These are phyloP conservation scores for Amblyornis subalaris DNA, from an alignment of 2,113 vertebrate genomes.

Conservation along the genomic window DNA sequence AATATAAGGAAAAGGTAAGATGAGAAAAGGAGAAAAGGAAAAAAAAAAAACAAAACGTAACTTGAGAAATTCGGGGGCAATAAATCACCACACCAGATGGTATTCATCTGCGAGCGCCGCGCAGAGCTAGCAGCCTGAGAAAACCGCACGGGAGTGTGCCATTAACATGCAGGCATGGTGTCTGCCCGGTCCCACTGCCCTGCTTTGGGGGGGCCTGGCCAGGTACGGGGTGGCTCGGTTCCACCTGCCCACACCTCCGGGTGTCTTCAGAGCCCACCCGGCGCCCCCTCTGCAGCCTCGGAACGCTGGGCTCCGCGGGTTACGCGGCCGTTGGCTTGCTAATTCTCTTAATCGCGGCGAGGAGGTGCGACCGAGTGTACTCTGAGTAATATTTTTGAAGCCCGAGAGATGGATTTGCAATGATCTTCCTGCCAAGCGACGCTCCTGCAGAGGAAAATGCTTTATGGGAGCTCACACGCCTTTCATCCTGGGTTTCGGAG, in stretches of 20 bases:
- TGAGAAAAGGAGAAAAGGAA: background rate
- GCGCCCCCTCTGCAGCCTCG: background rate
- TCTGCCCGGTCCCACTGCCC: background rate
- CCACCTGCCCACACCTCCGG: background rate
- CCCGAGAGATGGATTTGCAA: background rate
- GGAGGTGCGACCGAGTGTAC: background rate
- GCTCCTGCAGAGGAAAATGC: background rate
- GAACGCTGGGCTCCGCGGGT: background rate
- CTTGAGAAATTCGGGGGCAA: slow-evolving; percentile 61
- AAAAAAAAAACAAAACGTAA: background rate
- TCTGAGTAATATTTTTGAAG: background rate
- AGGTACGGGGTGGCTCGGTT: background rate
- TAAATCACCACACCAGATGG: slow-evolving; percentile 63
- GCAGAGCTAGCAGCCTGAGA: slow-evolving; percentile 7
- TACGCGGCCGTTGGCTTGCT: background rate
- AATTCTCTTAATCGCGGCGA: background rate
- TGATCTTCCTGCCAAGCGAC: background rate
- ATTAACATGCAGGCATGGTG: background rate
- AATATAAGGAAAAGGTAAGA: slow-evolving; percentile 45
- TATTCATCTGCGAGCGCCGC: slow-evolving; percentile 52
- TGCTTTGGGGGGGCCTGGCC: background rate
- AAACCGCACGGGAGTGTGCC: background rate
- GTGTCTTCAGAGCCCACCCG: background rate
- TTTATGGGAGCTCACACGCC: background rate
- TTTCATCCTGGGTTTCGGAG: background rate